phyloP scores from a whole-genome alignment of 2,797 vertebrate genomes.

The Eremophila alpestris region DNA sequence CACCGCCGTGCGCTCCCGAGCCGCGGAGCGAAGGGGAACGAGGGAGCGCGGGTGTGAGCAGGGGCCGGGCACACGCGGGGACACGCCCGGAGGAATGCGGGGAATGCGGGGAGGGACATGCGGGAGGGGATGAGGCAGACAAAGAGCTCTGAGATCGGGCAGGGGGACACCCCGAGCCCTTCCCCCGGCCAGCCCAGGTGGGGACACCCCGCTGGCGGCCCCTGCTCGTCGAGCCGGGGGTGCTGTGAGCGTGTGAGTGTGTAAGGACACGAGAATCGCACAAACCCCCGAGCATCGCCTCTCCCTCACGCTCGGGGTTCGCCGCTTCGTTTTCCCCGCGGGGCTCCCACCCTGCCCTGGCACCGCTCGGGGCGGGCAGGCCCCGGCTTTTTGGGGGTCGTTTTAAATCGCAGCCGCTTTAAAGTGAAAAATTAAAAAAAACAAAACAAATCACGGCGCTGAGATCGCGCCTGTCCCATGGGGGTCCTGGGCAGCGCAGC shows the following conservation, averaged over 20 bases:
- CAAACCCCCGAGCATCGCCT: rapidly evolving
- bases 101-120: rapidly evolving
- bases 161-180: not conserved
- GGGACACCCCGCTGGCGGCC: not conserved
- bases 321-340: rapidly evolving
- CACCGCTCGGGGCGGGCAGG: not conserved
- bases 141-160: not conserved
- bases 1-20: not conserved
- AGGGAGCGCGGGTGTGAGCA: rapidly evolving
- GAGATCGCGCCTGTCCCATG: not conserved
- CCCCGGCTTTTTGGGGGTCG: no score
- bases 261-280: not conserved
- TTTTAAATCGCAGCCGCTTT: not conserved
- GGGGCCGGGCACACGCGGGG: rapidly evolving
- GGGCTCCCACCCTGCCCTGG: not conserved
- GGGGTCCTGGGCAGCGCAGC: not conserved
- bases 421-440: not conserved
- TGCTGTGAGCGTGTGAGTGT: rapidly evolving
- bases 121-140: not conserved
- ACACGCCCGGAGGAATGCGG: not conserved
- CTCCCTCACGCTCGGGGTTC: not conserved
- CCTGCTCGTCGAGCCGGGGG: rapidly evolving
- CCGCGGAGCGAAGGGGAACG: rapidly evolving
- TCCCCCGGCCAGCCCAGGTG: not conserved
- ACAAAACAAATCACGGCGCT: rapidly evolving